Evolutionary conservation across 2,797 vertebrate species (phyloP).

Genomic region (Liparis tanakae): DNA sequence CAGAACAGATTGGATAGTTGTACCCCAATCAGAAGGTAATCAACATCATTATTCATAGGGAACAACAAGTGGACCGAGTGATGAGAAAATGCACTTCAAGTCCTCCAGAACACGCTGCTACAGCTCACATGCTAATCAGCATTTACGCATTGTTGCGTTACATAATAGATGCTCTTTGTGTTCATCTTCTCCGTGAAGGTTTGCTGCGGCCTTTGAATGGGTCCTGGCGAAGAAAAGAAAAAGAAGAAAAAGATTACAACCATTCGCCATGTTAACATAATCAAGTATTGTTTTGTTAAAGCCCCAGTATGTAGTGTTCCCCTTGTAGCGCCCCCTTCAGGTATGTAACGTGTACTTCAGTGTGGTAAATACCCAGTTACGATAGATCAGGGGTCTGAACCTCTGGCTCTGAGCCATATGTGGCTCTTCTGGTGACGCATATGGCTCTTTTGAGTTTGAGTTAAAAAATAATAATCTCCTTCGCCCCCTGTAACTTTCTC

Average conservation of each 20-base stretch:
- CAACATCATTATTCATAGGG: not conserved
- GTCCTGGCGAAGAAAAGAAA: slow-evolving; percentile 62
- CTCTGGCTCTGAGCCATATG: no score
- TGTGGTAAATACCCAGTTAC: no score
- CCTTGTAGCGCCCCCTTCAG: no score
- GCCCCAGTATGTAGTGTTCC: no score
- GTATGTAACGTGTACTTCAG: no score
- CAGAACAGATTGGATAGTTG: not conserved
- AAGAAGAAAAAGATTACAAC: not conserved
- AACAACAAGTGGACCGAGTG: slow-evolving; percentile 11
- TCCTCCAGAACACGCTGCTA: slow-evolving; percentile 7
- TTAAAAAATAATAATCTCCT: no score
- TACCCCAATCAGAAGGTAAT: not conserved
- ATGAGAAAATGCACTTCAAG: slow-evolving; percentile 20
- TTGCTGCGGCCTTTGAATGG: slow-evolving; percentile 77
- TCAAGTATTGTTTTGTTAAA: not conserved
- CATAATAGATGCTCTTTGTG: not conserved
- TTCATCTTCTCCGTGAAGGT: slow-evolving; percentile 67
- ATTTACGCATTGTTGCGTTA: not conserved
- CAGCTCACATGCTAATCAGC: not conserved
- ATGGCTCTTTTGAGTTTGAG: no score
- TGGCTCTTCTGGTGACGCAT: no score
- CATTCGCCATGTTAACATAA: not conserved
- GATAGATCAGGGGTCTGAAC: no score
- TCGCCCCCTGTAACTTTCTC: no score